These are phyloP conservation scores for Guaruba guarouba DNA, from an alignment of 2,113 vertebrate species.

Conservation along the genomic window DNA sequence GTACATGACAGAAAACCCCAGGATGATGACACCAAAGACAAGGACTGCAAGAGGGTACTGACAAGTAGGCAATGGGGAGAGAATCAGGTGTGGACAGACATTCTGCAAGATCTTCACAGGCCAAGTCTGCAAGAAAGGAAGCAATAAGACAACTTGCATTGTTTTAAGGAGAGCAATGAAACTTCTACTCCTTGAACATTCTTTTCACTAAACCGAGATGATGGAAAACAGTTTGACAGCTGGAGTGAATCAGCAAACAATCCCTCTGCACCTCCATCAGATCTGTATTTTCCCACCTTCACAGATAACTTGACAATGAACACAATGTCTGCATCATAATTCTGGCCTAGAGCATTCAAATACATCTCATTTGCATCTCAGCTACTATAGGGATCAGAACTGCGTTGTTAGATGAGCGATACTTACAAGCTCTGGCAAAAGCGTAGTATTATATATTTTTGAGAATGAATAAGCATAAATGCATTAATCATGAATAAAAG, in stretches of 20 bases:
- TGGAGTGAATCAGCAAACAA: background rate
- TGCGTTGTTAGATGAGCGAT: background rate
- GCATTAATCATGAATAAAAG: constrained; percentile 23
- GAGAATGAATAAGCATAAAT: constrained; percentile 19
- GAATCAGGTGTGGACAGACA: background rate
- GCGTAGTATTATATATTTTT: background rate
- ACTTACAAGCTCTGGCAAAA: background rate
- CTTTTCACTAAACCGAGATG: background rate
- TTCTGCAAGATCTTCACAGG: background rate
- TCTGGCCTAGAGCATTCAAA: background rate
- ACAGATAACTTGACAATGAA: background rate
- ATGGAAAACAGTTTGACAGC: background rate
- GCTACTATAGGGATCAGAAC: background rate
- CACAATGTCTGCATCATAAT: background rate
- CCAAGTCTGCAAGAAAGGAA: background rate
- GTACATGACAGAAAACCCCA: background rate
- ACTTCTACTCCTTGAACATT: background rate
- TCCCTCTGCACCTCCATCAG: background rate
- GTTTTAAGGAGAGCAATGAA: background rate
- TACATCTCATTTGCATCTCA: background rate
- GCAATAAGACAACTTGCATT: background rate
- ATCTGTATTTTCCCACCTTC: background rate
- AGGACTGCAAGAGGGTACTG: background rate
- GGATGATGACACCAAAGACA: background rate
- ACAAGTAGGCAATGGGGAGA: background rate